Evolutionary conservation across 2,888 invertebrate species (phyloP).

Genomic region (Sussaba pulchella): DNA sequence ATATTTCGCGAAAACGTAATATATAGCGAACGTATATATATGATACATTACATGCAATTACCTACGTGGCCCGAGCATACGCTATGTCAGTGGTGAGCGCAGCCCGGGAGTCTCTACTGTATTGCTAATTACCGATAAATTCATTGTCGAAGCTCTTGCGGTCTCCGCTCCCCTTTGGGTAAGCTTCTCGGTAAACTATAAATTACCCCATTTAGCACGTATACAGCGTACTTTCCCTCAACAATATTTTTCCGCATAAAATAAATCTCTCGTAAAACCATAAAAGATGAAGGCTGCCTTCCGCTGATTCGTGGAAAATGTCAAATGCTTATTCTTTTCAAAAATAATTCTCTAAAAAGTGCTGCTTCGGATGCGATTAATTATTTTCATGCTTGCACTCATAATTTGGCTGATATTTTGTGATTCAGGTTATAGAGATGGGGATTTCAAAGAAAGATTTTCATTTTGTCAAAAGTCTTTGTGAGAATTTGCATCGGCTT

Average conservation of each 20-base stretch:
- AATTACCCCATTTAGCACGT: neutral
- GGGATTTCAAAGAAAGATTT: neutral
- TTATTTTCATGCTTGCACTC: no score
- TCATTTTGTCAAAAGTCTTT: neutral
- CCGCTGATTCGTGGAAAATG: neutral
- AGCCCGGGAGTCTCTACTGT: slow-evolving; percentile 4
- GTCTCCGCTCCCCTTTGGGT: neutral
- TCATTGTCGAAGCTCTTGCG: slow-evolving; percentile 29
- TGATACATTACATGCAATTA: no score
- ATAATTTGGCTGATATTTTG: no score
- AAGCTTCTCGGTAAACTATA: neutral
- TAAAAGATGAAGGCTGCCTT: no score
- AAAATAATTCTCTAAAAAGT: neutral
- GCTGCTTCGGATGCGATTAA: neutral
- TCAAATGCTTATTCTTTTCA: neutral
- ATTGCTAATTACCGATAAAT: slow-evolving; percentile 60
- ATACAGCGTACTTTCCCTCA: neutral
- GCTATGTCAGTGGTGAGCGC: neutral
- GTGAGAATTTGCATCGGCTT: neutral
- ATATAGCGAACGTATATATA: no score
- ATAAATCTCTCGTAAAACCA: neutral
- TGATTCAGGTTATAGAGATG: no score
- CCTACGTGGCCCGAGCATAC: no score
- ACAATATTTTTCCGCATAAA: neutral
- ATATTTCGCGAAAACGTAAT: no score